Evolutionary conservation across 2,113 vertebrate species (phyloP).

Genomic region (Corvus cornix): DNA sequence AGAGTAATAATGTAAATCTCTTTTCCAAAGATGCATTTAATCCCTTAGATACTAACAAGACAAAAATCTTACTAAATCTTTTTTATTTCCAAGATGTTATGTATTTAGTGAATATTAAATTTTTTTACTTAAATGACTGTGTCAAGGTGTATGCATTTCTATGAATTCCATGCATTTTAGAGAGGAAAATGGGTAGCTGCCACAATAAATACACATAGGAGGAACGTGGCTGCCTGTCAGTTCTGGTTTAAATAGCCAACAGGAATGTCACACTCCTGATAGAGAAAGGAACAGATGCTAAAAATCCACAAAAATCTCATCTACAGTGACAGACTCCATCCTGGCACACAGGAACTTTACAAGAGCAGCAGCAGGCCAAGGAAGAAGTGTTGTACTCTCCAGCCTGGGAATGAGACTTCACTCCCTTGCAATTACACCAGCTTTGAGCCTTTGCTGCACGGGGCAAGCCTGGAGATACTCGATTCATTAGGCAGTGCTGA

Average conservation of each 20-base stretch:
- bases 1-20: background rate
- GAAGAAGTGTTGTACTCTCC: background rate
- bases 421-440: background rate
- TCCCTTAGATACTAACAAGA: background rate
- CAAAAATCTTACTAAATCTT: background rate
- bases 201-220: accelerated
- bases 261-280: background rate
- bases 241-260: background rate
- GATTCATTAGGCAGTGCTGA: background rate
- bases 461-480: background rate
- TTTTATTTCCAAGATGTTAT: background rate
- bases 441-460: background rate
- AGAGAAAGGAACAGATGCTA: background rate
- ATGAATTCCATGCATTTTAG: background rate
- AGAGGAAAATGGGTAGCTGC: background rate
- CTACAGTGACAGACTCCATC: background rate
- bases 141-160: background rate
- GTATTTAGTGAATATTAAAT: background rate
- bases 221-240: background rate
- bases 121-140: background rate
- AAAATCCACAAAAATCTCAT: background rate
- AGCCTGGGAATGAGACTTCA: background rate
- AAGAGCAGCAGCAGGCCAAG: background rate
- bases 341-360: background rate
- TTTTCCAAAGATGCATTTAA: background rate